A percentile compares a stretch with the other conserved stretches of the same genome.
These are phyloP conservation scores for Atta texana DNA, from an alignment of 1,140 invertebrate species.

Conservation along the genomic window DNA sequence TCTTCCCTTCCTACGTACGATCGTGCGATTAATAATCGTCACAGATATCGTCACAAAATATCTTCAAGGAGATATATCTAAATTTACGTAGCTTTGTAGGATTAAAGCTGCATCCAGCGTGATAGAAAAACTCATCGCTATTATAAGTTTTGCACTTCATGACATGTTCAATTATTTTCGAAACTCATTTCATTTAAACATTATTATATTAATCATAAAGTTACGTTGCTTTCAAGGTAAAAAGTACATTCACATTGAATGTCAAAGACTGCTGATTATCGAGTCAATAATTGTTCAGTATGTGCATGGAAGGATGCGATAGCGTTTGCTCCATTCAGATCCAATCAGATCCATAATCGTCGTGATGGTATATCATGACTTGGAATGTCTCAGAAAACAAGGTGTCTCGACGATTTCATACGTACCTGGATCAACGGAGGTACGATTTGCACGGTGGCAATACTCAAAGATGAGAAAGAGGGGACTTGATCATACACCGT, in stretches of 20 bases:
- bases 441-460: constrained; percentile 39
- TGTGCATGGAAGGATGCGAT: not conserved
- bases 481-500: constrained; percentile 62
- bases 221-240: not conserved
- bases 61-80: not conserved
- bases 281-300: not conserved
- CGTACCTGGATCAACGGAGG: constrained; percentile 60
- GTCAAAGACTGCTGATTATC: not conserved
- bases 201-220: not conserved
- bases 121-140: not conserved
- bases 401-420: constrained; percentile 26
- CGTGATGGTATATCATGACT: not conserved
- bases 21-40: constrained; percentile 16
- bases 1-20: not conserved
- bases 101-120: not conserved
- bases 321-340: not conserved
- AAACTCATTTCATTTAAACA: not conserved
- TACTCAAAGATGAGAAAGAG: constrained; percentile 73
- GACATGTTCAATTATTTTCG: not conserved
- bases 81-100: not conserved
- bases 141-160: not conserved
- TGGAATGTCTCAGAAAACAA: constrained; percentile 21
- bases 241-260: not conserved
- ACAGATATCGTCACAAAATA: constrained; percentile 17
- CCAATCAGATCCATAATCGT: not conserved